These are phyloP conservation scores for Pheosia tremula DNA, from an alignment of 2,888 invertebrate genomes.

Conservation along the genomic window DNA sequence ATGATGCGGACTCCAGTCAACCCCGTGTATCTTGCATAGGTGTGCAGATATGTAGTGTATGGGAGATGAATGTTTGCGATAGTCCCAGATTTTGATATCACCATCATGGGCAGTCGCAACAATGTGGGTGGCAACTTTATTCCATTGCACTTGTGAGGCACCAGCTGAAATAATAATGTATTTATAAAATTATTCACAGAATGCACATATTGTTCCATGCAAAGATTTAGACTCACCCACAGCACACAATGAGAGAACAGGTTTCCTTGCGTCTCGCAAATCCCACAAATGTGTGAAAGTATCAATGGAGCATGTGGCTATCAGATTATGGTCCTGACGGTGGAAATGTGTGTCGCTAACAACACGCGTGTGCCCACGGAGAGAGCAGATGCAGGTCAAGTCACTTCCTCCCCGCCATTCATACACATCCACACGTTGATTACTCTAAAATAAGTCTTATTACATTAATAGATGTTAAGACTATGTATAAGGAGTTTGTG, in stretches of 20 bases:
- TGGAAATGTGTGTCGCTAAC: slow-evolving; percentile 98
- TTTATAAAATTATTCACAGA: too few relatives aligned
- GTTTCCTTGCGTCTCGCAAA: slow-evolving; percentile 92
- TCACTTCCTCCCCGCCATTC: slow-evolving; percentile 90
- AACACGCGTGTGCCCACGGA: slow-evolving; percentile 93
- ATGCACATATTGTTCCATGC: too few relatives aligned
- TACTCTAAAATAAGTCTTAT: slow-evolving; percentile 85
- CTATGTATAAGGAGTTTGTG: not conserved
- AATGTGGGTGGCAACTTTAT: slow-evolving; percentile 91
- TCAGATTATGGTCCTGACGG: slow-evolving; percentile 79
- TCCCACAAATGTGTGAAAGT: slow-evolving; percentile 98
- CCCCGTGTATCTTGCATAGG: slow-evolving; percentile 93
- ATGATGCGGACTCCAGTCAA: slow-evolving; percentile 96
- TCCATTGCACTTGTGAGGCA: slow-evolving; percentile 97
- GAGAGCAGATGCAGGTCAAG: slow-evolving; percentile 88
- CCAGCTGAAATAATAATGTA: slow-evolving; percentile 84
- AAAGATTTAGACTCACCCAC: slow-evolving; percentile 86
- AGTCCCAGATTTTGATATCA: slow-evolving; percentile 98
- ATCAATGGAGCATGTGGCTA: slow-evolving; percentile 95
- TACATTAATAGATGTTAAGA: not conserved
- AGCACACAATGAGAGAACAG: slow-evolving; percentile 93
- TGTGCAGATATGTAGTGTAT: slow-evolving; percentile 97
- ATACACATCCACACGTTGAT: slow-evolving; percentile 94
- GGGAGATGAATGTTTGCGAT: slow-evolving; percentile 93
- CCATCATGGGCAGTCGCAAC: slow-evolving; percentile 98